These are phyloP conservation scores for Heliconius congener DNA, from an alignment of 1,140 invertebrate species.

Conservation along the genomic window DNA sequence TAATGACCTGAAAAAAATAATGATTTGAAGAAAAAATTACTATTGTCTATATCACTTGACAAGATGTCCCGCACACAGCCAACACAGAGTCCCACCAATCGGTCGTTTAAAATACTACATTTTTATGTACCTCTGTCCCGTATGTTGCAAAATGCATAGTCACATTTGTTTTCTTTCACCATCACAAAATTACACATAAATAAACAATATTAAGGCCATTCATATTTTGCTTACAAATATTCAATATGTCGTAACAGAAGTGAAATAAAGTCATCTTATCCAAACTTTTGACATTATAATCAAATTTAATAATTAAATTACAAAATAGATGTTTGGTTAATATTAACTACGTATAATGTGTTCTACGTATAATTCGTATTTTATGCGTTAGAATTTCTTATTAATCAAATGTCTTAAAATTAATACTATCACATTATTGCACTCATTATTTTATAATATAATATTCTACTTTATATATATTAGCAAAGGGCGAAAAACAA, in stretches of 20 bases:
- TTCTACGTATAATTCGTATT: background rate
- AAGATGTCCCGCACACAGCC: too few species aligned
- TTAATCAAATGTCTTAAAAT: background rate
- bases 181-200: conserved; percentile 12
- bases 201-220: conserved; percentile 12
- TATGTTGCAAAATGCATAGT: background rate
- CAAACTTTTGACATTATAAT: conserved; percentile 2
- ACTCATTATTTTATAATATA: background rate
- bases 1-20: too few species aligned
- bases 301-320: background rate
- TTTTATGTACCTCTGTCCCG: background rate
- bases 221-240: conserved; percentile 8
- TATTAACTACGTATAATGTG: background rate
- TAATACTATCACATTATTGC: background rate
- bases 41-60: too few species aligned
- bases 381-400: background rate
- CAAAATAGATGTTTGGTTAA: background rate
- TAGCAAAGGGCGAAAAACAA: background rate
- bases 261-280: background rate
- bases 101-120: background rate
- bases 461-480: background rate
- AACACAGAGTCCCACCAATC: too few species aligned
- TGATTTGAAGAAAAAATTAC: too few species aligned
- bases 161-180: background rate
- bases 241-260: conserved; percentile 3